Conservation (phyloP, 2,797 vertebrate genomes). For the Poeciliopsis presidionis region DNA sequence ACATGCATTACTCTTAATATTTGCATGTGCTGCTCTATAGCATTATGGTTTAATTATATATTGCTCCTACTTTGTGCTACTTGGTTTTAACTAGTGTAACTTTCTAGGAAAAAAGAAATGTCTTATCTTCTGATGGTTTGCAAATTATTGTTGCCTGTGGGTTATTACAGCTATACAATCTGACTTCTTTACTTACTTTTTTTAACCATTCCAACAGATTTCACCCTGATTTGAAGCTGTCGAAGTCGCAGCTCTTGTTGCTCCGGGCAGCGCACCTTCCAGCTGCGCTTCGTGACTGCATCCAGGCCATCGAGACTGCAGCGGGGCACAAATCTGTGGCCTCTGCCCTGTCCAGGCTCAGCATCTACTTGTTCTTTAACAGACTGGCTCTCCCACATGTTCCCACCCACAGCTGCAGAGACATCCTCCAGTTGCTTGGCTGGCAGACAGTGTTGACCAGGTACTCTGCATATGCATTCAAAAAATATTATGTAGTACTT, state of each 20-base stretch:
- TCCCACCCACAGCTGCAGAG: slow-evolving; percentile 73
- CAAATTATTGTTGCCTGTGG: slow-evolving; percentile 42
- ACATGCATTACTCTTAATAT: slow-evolving; percentile 29
- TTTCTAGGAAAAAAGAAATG: slow-evolving; percentile 10
- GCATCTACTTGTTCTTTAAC: slow-evolving; percentile 89
- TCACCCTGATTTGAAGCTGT: slow-evolving; percentile 82
- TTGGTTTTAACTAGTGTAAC: slow-evolving; percentile 1
- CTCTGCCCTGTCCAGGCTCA: slow-evolving; percentile 86
- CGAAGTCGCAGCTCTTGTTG: slow-evolving; percentile 79
- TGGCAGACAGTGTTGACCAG: slow-evolving; percentile 89
- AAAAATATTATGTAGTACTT: neutral
- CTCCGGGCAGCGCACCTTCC: slow-evolving; percentile 80
- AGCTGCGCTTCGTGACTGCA: slow-evolving; percentile 85
- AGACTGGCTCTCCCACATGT: slow-evolving; percentile 81
- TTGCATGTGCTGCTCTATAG: neutral
- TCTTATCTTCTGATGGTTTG: slow-evolving; percentile 27
- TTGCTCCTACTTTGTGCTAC: neutral
- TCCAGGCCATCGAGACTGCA: slow-evolving; percentile 83
- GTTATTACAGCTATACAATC: slow-evolving; percentile 29
- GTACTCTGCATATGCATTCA: slow-evolving; percentile 65
- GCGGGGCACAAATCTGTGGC: slow-evolving; percentile 86
- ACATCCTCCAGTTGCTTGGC: slow-evolving; percentile 77
- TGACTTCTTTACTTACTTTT: slow-evolving; percentile 11
- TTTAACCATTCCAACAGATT: slow-evolving; percentile 78
- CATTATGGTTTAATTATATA: neutral